Percentiles rank a stretch among this genome's conserved stretches.
Conservation (phyloP, 2,113 vertebrate species). For the Smithornis capensis region DNA sequence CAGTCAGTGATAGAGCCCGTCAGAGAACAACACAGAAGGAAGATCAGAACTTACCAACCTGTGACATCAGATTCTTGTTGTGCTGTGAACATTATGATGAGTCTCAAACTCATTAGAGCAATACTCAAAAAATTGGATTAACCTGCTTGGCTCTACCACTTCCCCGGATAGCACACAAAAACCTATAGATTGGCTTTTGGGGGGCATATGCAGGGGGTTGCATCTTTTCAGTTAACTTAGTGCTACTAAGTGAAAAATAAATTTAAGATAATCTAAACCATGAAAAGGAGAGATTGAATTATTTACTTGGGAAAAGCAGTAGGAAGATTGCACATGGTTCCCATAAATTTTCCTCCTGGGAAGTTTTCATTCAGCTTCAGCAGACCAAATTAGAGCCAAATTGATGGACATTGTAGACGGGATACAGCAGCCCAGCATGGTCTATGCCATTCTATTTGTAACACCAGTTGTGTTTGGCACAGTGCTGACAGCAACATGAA, state of each 20-base stretch:
- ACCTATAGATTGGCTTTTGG: neutral
- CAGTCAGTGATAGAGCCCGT: neutral
- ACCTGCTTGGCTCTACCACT: neutral
- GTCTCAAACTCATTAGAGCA: neutral
- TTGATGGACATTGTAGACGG: neutral
- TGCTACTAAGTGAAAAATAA: neutral
- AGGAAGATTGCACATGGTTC: neutral
- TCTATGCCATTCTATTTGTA: neutral
- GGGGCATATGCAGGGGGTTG: accelerated
- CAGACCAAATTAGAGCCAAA: neutral
- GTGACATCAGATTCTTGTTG: neutral
- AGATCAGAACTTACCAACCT: neutral
- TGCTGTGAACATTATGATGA: neutral
- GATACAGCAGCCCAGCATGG: neutral
- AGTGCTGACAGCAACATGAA: accelerated
- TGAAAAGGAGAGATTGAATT: neutral
- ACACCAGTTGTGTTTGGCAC: neutral
- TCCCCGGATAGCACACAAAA: neutral
- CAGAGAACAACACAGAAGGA: neutral
- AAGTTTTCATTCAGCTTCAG: neutral
- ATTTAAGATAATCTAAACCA: neutral
- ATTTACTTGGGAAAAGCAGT: neutral
- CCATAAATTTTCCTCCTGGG: neutral
- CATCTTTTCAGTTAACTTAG: neutral
- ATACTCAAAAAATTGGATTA: neutral